Percentiles rank a stretch among this genome's conserved stretches.
These are phyloP conservation scores for Hybognathus amarus DNA, from an alignment of 2,797 vertebrate genomes.

Conservation along the genomic window DNA sequence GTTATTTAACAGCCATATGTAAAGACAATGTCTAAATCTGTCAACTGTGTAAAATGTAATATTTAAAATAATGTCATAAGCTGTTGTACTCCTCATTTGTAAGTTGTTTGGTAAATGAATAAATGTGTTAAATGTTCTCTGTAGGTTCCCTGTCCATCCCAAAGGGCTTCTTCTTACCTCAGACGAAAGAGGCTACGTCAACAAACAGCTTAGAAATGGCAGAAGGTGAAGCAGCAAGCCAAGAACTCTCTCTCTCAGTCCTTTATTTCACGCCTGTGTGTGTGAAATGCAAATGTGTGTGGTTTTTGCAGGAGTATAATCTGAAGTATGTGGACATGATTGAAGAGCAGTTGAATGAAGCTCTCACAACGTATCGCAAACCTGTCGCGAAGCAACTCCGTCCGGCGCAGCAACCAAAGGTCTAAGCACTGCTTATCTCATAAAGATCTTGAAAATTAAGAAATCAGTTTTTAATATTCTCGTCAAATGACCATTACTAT, in stretches of 20 bases:
- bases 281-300: not conserved
- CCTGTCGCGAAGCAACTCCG: slow-evolving; percentile 87
- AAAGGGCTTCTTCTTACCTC: slow-evolving; percentile 86
- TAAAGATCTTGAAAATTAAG: not conserved
- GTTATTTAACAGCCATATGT: not conserved
- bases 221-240: slow-evolving; percentile 75
- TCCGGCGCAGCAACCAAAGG: slow-evolving; percentile 88
- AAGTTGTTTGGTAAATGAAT: not conserved
- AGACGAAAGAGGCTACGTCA: slow-evolving; percentile 86
- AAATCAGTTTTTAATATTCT: not conserved
- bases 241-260: not conserved
- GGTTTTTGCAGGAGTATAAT: slow-evolving; percentile 80
- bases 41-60: not conserved
- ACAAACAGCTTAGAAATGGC: slow-evolving; percentile 87
- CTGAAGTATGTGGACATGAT: slow-evolving; percentile 87
- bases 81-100: not conserved
- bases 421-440: slow-evolving; percentile 51
- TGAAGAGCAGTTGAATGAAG: slow-evolving; percentile 87
- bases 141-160: slow-evolving; percentile 87
- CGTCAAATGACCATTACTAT: not conserved
- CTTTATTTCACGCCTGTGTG: not conserved
- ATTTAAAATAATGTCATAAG: not conserved
- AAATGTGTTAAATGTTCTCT: slow-evolving; percentile 40
- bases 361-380: slow-evolving; percentile 87
- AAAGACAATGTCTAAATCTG: not conserved